These are phyloP conservation scores for Drosophila sp. DNA, from an alignment of 1,140 invertebrate genomes.

Conservation along the genomic window DNA sequence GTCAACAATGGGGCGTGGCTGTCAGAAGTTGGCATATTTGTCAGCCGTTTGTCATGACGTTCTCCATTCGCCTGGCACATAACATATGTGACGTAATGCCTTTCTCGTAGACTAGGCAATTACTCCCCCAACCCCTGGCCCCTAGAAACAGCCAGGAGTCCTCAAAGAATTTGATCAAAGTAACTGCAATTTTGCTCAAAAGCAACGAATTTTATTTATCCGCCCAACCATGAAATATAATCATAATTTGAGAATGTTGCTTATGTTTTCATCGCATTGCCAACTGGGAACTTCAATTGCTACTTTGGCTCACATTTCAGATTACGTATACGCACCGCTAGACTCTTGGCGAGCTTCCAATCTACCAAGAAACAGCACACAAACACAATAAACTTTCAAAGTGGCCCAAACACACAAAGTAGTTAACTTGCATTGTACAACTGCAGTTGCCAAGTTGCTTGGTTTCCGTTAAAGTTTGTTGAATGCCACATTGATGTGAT, in stretches of 20 bases:
- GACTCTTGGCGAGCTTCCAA: slow-evolving; percentile 23
- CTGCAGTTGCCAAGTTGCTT: slow-evolving; percentile 39
- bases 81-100: slow-evolving; percentile 46
- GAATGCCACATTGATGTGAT: slow-evolving; percentile 62
- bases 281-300: slow-evolving; percentile 31
- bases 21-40: slow-evolving; percentile 45
- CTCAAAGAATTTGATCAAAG: slow-evolving; percentile 32
- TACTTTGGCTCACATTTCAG: slow-evolving; percentile 27
- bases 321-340: slow-evolving; percentile 43
- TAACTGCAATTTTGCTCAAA: slow-evolving; percentile 29
- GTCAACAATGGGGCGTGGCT: slow-evolving; percentile 10
- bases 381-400: slow-evolving; percentile 31
- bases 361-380: slow-evolving; percentile 11
- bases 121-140: neutral
- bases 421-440: slow-evolving; percentile 16
- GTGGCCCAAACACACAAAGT: neutral
- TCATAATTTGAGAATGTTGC: slow-evolving; percentile 28
- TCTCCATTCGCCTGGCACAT: slow-evolving; percentile 37
- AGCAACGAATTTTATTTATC: slow-evolving; percentile 10
- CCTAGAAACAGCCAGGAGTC: neutral
- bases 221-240: slow-evolving; percentile 38
- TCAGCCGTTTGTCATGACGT: slow-evolving; percentile 57
- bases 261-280: slow-evolving; percentile 15
- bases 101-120: slow-evolving; percentile 29
- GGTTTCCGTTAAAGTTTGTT: slow-evolving; percentile 14